These are phyloP conservation scores for Zootoca vivipara DNA, from an alignment of 2,113 vertebrate species.

Conservation along the genomic window DNA sequence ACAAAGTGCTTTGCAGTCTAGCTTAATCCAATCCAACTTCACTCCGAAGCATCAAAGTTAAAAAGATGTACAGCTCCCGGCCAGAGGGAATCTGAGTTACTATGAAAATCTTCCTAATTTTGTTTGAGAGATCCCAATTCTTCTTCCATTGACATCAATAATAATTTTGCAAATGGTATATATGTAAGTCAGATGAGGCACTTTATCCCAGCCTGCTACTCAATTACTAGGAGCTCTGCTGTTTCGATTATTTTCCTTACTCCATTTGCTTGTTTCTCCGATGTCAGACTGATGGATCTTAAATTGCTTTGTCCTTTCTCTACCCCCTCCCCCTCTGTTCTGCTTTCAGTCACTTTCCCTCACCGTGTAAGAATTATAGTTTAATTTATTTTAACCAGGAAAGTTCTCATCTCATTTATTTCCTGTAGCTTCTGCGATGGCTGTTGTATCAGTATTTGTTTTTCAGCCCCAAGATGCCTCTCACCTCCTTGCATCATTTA, in stretches of 20 bases:
- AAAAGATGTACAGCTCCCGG: neutral
- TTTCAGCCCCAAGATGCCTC: conserved; percentile 45
- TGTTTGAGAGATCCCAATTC: neutral
- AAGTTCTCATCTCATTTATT: conserved; percentile 54
- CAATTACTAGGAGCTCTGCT: neutral
- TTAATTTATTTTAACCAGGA: conserved; percentile 59
- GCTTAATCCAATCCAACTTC: too few relatives aligned
- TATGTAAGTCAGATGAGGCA: neutral
- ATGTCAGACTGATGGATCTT: conserved; percentile 15
- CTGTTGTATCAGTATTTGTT: conserved; percentile 45
- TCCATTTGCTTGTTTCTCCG: neutral
- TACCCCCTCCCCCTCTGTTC: neutral
- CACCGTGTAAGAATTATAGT: conserved; percentile 35
- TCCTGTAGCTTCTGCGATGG: conserved; percentile 44
- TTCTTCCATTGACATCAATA: neutral
- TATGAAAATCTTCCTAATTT: neutral
- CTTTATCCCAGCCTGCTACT: neutral
- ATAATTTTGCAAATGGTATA: neutral
- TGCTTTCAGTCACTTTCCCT: conserved; percentile 6
- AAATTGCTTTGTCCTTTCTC: neutral
- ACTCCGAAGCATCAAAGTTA: neutral
- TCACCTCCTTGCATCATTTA: conserved; percentile 49
- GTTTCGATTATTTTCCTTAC: conserved; percentile 9
- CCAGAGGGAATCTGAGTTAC: neutral
- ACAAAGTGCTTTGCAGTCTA: neutral